These are phyloP conservation scores for Drosophila seclusa DNA, from an alignment of 2,888 invertebrate genomes.

Conservation along the genomic window DNA sequence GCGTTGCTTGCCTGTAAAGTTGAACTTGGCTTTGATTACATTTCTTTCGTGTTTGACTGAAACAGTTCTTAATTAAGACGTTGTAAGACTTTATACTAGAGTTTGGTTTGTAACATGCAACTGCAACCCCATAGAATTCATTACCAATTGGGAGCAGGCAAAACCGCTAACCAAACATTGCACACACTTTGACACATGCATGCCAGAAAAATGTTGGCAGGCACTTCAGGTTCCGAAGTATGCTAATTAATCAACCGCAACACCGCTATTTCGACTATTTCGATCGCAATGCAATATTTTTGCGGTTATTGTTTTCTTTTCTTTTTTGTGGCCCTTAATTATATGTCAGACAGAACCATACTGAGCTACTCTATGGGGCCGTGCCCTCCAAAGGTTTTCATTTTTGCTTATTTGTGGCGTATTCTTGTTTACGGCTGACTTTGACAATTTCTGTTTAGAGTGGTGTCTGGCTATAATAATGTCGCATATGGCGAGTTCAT, in stretches of 20 bases:
- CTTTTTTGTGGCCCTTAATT: slow-evolving; percentile 42
- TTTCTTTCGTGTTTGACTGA: slow-evolving; percentile 7
- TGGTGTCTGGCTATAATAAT: slow-evolving; percentile 43
- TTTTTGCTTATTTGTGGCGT: slow-evolving; percentile 40
- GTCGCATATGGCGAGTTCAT: slow-evolving; percentile 66
- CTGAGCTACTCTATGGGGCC: slow-evolving; percentile 25
- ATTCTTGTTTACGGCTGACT: slow-evolving; percentile 28
- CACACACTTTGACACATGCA: slow-evolving; percentile 7
- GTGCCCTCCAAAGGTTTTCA: slow-evolving; percentile 13
- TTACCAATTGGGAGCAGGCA: neutral
- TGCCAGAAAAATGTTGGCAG: slow-evolving; percentile 18
- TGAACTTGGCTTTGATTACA: slow-evolving; percentile 39
- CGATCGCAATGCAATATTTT: slow-evolving; percentile 35
- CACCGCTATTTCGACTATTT: slow-evolving; percentile 11
- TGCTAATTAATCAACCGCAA: slow-evolving; percentile 40
- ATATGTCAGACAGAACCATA: slow-evolving; percentile 31
- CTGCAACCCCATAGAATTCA: slow-evolving; percentile 17
- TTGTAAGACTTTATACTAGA: slow-evolving; percentile 5
- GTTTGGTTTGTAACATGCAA: slow-evolving; percentile 20
- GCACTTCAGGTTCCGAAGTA: slow-evolving; percentile 28
- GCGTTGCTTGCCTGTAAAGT: slow-evolving; percentile 40
- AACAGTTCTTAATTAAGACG: slow-evolving; percentile 26
- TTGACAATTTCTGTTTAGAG: slow-evolving; percentile 33
- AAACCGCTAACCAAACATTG: slow-evolving; percentile 11
- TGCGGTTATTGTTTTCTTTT: slow-evolving; percentile 20